Evolutionary conservation across 2,888 invertebrate species (phyloP).

Genomic region (Saturnia pavonia): DNA sequence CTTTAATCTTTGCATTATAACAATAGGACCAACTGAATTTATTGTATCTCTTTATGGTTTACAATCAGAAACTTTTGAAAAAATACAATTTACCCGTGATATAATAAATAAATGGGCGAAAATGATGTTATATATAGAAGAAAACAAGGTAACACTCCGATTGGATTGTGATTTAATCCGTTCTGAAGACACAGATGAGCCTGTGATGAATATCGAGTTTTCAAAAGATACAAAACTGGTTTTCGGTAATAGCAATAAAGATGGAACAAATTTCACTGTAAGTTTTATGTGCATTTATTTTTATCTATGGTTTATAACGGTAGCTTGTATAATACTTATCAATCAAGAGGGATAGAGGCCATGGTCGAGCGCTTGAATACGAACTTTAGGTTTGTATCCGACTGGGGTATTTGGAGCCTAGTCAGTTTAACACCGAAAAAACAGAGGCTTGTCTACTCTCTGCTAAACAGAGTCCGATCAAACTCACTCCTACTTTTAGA

Average conservation of each 20-base stretch:
- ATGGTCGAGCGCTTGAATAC: no score
- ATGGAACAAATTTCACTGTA: conserved; percentile 16
- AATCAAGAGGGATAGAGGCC: no score
- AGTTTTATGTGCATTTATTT: not conserved
- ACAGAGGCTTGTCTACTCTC: no score
- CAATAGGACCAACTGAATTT: conserved; percentile 20
- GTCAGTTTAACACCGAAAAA: no score
- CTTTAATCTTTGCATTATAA: conserved; percentile 44
- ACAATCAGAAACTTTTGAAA: not conserved
- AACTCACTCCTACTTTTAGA: no score
- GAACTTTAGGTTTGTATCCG: no score
- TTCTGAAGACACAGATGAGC: not conserved
- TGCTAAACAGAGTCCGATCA: no score
- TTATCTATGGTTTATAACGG: no score
- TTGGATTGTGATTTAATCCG: conserved; percentile 32
- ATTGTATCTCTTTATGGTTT: conserved; percentile 32
- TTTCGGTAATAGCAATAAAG: conserved; percentile 10
- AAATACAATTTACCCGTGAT: conserved; percentile 16
- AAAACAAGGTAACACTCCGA: conserved; percentile 30
- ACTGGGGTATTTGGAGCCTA: no score
- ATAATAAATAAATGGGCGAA: conserved; percentile 33
- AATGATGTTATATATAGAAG: conserved; percentile 37
- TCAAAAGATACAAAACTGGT: not conserved
- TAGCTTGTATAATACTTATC: no score
- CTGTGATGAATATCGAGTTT: not conserved